Percentiles rank a stretch among this genome's conserved stretches.
Conservation (phyloP, 2,888 invertebrate species). For the Synergus japonicus region DNA sequence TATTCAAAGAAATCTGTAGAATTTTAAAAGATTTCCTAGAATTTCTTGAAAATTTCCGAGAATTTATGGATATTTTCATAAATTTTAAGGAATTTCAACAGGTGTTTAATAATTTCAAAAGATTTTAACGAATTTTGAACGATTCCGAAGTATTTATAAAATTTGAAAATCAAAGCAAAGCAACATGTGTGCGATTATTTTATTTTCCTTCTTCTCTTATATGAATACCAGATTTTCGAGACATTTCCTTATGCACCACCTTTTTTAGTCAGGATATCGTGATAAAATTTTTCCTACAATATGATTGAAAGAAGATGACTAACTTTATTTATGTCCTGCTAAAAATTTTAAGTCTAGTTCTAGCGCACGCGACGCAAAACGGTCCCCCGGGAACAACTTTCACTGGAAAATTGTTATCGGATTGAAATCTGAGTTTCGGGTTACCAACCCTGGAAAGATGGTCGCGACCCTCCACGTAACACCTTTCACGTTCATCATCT, state of each 20-base stretch:
- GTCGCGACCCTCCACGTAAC: constrained; percentile 11
- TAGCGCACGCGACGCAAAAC: constrained; percentile 20
- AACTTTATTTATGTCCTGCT: neutral
- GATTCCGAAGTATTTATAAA: too few species aligned
- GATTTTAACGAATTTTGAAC: too few species aligned
- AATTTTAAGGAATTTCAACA: too few species aligned
- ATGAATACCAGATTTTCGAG: neutral
- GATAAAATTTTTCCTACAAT: neutral
- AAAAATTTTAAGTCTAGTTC: neutral
- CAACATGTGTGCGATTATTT: too few species aligned
- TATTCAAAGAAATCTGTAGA: too few species aligned
- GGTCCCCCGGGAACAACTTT: neutral
- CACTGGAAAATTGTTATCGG: constrained; percentile 8
- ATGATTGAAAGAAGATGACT: neutral
- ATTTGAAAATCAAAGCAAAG: too few species aligned
- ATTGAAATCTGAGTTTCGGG: neutral
- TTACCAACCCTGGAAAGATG: constrained; percentile 21
- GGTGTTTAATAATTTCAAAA: too few species aligned
- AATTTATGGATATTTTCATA: too few species aligned
- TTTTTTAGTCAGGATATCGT: neutral
- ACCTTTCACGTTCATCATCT: constrained; percentile 7
- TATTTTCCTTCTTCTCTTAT: too few species aligned
- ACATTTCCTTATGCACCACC: too few species aligned
- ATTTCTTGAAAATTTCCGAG: too few species aligned
- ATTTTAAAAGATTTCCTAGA: too few species aligned